Percentiles rank a stretch among this genome's conserved stretches.
Evolutionary conservation across 2,113 vertebrate genomes (phyloP).

Genomic region (Hepsetus odoe): DNA sequence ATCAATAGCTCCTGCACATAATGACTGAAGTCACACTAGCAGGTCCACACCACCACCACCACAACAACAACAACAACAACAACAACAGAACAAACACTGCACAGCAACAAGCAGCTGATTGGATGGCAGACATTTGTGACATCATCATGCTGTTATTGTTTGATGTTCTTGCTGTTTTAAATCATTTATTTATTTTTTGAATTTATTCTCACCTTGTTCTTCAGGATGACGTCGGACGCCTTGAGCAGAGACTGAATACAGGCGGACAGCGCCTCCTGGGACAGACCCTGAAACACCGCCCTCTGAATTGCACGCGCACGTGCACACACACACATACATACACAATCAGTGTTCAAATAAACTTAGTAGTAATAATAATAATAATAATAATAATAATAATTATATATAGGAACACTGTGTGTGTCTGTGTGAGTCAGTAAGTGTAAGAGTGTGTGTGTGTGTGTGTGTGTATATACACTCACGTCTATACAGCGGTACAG

Average conservation of each 20-base stretch:
- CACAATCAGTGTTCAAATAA: constrained; percentile 20
- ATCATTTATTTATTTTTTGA: background rate
- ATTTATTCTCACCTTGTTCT: constrained; percentile 89
- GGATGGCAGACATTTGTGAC: too few relatives aligned
- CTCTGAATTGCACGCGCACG: too few relatives aligned
- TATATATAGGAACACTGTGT: background rate
- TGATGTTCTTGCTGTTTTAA: too few relatives aligned
- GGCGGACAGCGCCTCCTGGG: constrained; percentile 95
- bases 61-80: too few relatives aligned
- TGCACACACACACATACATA: constrained; percentile 52
- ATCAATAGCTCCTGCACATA: too few relatives aligned
- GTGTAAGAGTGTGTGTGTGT: background rate
- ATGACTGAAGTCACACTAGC: too few relatives aligned
- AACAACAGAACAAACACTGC: too few relatives aligned
- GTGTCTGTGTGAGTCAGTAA: background rate
- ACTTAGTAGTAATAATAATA: too few relatives aligned
- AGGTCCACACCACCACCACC: too few relatives aligned
- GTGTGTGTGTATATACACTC: constrained; percentile 59
- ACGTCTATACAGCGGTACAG: constrained; percentile 98
- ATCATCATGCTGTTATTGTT: too few relatives aligned
- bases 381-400: too few relatives aligned
- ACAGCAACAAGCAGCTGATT: too few relatives aligned
- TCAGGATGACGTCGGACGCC: constrained; percentile 91
- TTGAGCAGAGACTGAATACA: constrained; percentile 94
- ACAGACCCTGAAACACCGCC: constrained; percentile 96